A percentile compares a stretch with the other conserved stretches of the same genome.
These are phyloP conservation scores for Bhutanitis thaidina DNA, from an alignment of 2,888 invertebrate genomes.

Conservation along the genomic window DNA sequence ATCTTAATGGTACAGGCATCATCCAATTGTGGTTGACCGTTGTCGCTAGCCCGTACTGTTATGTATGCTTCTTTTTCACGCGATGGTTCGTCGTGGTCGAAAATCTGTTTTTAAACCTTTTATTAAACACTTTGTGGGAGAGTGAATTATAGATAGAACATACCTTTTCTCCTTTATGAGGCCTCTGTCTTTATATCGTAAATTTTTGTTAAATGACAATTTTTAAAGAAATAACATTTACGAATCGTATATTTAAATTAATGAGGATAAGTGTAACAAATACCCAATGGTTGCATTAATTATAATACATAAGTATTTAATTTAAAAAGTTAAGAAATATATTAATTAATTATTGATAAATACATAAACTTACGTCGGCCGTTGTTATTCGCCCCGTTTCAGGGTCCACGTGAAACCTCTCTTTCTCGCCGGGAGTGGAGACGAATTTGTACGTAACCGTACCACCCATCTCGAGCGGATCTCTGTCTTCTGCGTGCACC, in stretches of 20 bases:
- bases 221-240: too few species aligned
- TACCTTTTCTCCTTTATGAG: slow-evolving; percentile 12
- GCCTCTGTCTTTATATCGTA: not conserved
- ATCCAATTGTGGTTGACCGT: slow-evolving; percentile 93
- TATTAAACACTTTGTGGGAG: not conserved
- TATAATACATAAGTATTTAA: too few species aligned
- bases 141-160: not conserved
- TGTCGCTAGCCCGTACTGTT: slow-evolving; percentile 95
- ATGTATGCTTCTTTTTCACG: slow-evolving; percentile 90
- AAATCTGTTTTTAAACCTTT: slow-evolving; percentile 69
- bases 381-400: slow-evolving; percentile 88
- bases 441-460: slow-evolving; percentile 92
- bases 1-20: slow-evolving; percentile 97
- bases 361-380: slow-evolving; percentile 74
- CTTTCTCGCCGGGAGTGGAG: slow-evolving; percentile 85
- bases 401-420: slow-evolving; percentile 89
- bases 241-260: too few species aligned
- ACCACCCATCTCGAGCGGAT: slow-evolving; percentile 87
- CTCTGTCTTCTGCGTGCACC: slow-evolving; percentile 86
- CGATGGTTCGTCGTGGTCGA: slow-evolving; percentile 94
- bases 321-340: too few species aligned
- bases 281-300: too few species aligned
- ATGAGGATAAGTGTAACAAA: too few species aligned
- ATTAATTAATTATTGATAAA: too few species aligned
- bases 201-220: not conserved